phyloP scores from a whole-genome alignment of 2,797 vertebrate species.

The Spheniscus humboldti region DNA sequence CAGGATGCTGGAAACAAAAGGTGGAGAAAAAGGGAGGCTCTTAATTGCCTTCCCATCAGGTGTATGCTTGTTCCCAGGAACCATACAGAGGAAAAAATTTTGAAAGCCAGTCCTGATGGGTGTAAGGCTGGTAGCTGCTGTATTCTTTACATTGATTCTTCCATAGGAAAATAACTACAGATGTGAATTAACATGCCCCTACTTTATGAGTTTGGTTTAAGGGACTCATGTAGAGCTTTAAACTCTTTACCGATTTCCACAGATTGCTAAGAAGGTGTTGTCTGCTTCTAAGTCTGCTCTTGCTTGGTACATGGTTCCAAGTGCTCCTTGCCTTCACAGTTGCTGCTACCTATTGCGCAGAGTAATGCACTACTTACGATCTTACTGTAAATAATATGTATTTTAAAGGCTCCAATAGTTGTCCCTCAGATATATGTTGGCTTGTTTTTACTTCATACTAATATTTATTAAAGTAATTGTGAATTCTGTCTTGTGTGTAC shows the following conservation, averaged over 20 bases:
- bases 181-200: background rate
- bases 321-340: background rate
- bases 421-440: slow-evolving; percentile 3
- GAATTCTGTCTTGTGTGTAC: slow-evolving; percentile 1
- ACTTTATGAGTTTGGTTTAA: background rate
- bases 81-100: background rate
- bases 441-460: background rate
- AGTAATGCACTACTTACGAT: background rate
- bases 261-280: background rate
- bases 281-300: background rate
- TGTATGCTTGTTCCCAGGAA: background rate
- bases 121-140: background rate
- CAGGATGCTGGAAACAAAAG: background rate
- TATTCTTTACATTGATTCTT: background rate
- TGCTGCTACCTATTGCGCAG: background rate
- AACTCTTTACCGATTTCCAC: background rate
- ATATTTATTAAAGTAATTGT: slow-evolving; percentile 42
- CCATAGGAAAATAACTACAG: background rate
- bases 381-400: background rate
- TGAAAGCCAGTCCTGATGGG: background rate
- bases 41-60: background rate
- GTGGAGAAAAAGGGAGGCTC: background rate
- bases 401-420: slow-evolving; percentile 25
- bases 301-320: background rate
- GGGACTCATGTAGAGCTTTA: background rate